Evolutionary conservation across 2,888 invertebrate species (phyloP).

Genomic region (Frankliniella fusca): DNA sequence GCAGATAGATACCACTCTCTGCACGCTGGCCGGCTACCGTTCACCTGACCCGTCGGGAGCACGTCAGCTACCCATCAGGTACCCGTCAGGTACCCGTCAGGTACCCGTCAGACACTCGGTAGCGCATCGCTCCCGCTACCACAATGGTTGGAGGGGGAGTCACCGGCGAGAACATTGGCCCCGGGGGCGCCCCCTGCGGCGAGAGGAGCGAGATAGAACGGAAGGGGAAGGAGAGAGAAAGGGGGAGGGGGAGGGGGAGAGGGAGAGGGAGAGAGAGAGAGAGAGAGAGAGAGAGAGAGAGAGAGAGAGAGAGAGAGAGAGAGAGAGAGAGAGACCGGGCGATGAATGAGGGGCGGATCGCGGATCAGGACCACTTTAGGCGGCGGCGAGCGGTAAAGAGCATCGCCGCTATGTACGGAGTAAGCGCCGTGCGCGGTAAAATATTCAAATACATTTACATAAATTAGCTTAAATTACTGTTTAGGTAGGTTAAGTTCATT

Average conservation of each 20-base stretch:
- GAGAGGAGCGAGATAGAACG: no score
- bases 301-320: neutral
- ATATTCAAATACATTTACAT: constrained; percentile 25
- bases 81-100: no score
- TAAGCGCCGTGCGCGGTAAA: constrained; percentile 6
- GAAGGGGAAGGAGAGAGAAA: neutral
- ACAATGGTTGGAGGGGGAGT: no score
- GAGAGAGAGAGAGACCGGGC: neutral
- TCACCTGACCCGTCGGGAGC: no score
- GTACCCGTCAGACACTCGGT: no score
- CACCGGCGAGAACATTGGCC: no score
- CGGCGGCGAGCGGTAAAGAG: neutral
- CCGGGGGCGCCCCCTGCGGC: no score
- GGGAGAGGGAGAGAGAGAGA: no score
- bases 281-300: neutral
- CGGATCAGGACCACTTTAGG: constrained; percentile 16
- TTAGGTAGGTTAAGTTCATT: constrained; percentile 26
- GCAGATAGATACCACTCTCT: no score
- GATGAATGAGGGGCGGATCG: constrained; percentile 3
- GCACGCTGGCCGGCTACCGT: no score
- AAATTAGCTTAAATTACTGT: constrained; percentile 27
- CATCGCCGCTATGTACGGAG: neutral
- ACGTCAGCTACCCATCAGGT: no score
- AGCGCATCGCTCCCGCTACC: no score
- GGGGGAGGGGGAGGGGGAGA: neutral